phyloP scores from a whole-genome alignment of 30 jellyfish, hydroid and myxozoan species.

The Morbakka virulenta region DNA sequence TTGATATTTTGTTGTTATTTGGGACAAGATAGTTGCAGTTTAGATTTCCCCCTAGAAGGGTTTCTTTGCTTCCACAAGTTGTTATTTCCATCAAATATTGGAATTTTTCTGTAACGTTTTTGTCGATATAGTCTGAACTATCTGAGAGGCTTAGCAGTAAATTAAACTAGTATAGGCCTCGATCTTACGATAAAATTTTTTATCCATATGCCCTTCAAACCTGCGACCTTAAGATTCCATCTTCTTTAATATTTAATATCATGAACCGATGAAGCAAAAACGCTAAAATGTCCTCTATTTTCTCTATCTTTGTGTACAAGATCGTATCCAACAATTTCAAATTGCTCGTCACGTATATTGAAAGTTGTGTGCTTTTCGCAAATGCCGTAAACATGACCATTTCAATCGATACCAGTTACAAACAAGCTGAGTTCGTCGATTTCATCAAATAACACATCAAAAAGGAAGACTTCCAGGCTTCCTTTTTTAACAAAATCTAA shows the following conservation, averaged over 20 bases:
- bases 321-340: not conserved
- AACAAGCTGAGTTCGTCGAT: not conserved
- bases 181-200: too few species aligned
- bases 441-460: not conserved
- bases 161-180: too few species aligned
- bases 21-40: too few species aligned
- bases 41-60: conserved; percentile 4
- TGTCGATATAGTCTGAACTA: too few species aligned
- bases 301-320: not conserved
- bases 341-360: not conserved
- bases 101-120: too few species aligned
- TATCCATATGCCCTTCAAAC: not conserved
- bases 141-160: too few species aligned
- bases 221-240: not conserved
- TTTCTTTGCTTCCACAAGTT: too few species aligned
- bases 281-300: too few species aligned
- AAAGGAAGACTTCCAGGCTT: not conserved
- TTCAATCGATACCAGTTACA: not conserved
- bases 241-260: conserved; percentile 1
- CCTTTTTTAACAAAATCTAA: too few species aligned
- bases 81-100: too few species aligned
- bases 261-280: too few species aligned
- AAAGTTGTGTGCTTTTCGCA: not conserved
- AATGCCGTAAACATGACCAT: not conserved
- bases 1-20: not conserved